Evolutionary conservation across 2,113 vertebrate species (phyloP).

Genomic region (Corythoichthys haematopterus): DNA sequence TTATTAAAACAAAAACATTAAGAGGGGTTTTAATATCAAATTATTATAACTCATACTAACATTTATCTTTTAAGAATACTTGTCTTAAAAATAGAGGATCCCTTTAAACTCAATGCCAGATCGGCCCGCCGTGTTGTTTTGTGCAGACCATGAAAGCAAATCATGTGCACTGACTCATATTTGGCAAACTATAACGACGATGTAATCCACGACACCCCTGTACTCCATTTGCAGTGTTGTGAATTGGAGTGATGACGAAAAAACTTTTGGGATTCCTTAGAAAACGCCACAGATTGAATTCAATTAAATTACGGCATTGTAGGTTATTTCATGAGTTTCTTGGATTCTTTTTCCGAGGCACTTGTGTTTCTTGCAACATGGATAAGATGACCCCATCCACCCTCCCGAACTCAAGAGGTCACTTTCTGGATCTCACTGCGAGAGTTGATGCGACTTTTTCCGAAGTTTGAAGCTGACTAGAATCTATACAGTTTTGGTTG

Average conservation of each 20-base stretch:
- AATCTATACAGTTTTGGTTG: constrained; percentile 67
- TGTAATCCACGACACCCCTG: too few relatives aligned
- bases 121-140: too few relatives aligned
- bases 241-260: neutral
- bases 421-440: neutral
- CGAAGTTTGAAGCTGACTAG: neutral
- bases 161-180: too few relatives aligned
- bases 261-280: neutral
- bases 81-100: too few relatives aligned
- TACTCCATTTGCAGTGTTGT: neutral
- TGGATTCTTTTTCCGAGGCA: neutral
- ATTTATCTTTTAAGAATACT: too few relatives aligned
- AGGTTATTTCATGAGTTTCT: neutral
- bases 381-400: neutral
- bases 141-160: too few relatives aligned
- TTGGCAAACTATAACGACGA: too few relatives aligned
- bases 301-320: neutral
- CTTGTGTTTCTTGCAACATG: neutral
- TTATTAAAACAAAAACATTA: too few relatives aligned
- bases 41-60: too few relatives aligned
- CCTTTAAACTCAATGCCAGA: too few relatives aligned
- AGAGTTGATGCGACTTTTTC: neutral
- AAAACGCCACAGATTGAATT: neutral
- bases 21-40: too few relatives aligned
- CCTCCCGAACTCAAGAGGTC: neutral